Evolutionary conservation across 2,113 vertebrate genomes (phyloP), one percentile per base, ranked within the genome.

Genomic region (Callionymus lyra): DNA sequence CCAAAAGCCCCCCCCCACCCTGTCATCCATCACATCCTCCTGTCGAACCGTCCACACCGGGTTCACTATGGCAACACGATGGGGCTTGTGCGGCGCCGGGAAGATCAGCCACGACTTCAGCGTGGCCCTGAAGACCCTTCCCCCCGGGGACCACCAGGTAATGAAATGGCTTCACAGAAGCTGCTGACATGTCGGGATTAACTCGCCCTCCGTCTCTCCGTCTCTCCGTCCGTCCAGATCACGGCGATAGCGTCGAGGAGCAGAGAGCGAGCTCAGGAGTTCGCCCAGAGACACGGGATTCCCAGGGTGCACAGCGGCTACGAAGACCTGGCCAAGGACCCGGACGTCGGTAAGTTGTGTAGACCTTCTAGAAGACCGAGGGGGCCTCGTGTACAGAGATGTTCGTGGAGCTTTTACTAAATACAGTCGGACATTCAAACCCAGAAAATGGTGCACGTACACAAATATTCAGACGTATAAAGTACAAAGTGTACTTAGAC

Each of bases 101-200:
- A 82, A 84, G 32, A 89, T 90, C 74, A 66, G 84, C 73, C 68
- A 77, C 15, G 86, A 91, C 40, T 91, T 88, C 61, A 64, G 80
- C 1, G 72, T 81, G 11, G 72, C 78, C 33, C 52, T 87, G 69
- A 75, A 65, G 65, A 79, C 76, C 2, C 82, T 86, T 33, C 70
- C 86, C 12, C 44, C 59, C 1, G 63, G 68, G 17, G 82, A 89
- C 43, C 89, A 89, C 47, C 72, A 85, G 87, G 89, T 88, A 64
- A 16, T 14, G 15, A 38, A 37, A 41, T 34, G 57, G 12, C 12
- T 41, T 49, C 40, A 34, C 10, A 36, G 10, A 9, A 18, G 34
- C 38, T 21, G 21, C 21, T 27, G 21, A 27, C 21, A 27, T 27
- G 21, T 27, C 21, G 21, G 21, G 21, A 27, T 27, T 50, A 2